phyloP scores from a whole-genome alignment of 2,113 vertebrate genomes.

The Corythaixoides concolor region DNA sequence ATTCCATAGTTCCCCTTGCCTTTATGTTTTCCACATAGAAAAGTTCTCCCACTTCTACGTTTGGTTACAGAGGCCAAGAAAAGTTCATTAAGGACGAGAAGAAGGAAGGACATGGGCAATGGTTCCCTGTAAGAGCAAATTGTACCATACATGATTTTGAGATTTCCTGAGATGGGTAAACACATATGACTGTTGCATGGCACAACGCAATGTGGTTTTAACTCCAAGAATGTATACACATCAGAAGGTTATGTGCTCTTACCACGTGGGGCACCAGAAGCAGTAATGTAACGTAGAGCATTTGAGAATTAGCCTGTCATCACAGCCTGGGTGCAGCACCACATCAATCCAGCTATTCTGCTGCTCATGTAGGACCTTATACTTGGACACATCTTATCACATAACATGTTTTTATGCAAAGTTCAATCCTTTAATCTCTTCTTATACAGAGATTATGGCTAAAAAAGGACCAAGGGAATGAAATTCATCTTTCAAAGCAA shows the following conservation, averaged over 20 bases:
- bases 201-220: neutral
- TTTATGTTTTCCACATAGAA: neutral
- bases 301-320: neutral
- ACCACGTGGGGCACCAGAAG: neutral
- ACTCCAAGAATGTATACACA: neutral
- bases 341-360: neutral
- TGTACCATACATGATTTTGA: neutral
- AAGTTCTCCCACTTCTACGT: neutral
- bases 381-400: neutral
- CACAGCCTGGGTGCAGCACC: neutral
- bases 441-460: neutral
- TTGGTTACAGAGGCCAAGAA: neutral
- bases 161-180: neutral
- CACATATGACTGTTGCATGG: neutral
- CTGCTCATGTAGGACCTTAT: neutral
- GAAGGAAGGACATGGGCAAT: neutral
- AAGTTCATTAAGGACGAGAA: neutral
- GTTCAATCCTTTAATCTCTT: neutral
- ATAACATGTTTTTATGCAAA: neutral
- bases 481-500: neutral
- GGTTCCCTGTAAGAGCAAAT: neutral
- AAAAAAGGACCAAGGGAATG: neutral
- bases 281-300: neutral
- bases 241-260: fast-evolving
- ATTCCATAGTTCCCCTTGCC: neutral